A percentile compares a stretch with the other conserved stretches of the same genome.
phyloP scores from a whole-genome alignment of 2,888 invertebrate genomes.

The Hirudinaria manillensis region DNA sequence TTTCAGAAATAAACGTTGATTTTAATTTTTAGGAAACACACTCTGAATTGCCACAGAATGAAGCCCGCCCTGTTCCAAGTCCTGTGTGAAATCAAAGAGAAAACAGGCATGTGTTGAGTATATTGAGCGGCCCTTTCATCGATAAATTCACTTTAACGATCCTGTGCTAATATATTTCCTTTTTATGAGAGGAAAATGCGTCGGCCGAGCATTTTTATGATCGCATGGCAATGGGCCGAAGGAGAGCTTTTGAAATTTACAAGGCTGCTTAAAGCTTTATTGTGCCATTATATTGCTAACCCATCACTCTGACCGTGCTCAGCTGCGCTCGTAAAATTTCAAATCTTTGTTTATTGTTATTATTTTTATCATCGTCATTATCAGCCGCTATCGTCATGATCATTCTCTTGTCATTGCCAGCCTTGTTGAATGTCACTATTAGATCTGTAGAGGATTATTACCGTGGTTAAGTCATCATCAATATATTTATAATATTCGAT shows the following conservation, averaged over 20 bases:
- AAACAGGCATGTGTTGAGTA: conserved; percentile 69
- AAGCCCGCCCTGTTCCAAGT: conserved; percentile 97
- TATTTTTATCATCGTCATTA: too few relatives aligned
- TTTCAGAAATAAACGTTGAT: too few relatives aligned
- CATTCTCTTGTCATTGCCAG: too few relatives aligned
- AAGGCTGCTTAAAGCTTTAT: not conserved
- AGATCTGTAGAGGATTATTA: too few relatives aligned
- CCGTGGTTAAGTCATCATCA: too few relatives aligned
- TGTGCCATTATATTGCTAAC: conserved; percentile 5
- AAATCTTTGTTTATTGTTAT: too few relatives aligned
- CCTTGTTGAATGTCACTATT: too few relatives aligned
- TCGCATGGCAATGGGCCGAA: not conserved
- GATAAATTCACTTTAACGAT: conserved; percentile 11
- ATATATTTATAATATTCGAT: too few relatives aligned
- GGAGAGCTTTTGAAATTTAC: too few relatives aligned
- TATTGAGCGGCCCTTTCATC: conserved; percentile 1
- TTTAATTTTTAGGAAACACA: conserved; percentile 30
- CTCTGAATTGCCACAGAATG: conserved; percentile 95
- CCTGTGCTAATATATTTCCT: conserved; percentile 10
- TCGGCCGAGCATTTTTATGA: conserved; percentile 13
- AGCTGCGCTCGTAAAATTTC: too few relatives aligned
- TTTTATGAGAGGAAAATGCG: conserved; percentile 9
- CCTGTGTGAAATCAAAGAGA: conserved; percentile 98
- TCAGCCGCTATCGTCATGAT: too few relatives aligned
- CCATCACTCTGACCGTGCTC: not conserved